Evolutionary conservation across 2,888 invertebrate species (phyloP), one percentile per base, ranked within the genome.

Genomic region (Macroteleia sp.): DNA sequence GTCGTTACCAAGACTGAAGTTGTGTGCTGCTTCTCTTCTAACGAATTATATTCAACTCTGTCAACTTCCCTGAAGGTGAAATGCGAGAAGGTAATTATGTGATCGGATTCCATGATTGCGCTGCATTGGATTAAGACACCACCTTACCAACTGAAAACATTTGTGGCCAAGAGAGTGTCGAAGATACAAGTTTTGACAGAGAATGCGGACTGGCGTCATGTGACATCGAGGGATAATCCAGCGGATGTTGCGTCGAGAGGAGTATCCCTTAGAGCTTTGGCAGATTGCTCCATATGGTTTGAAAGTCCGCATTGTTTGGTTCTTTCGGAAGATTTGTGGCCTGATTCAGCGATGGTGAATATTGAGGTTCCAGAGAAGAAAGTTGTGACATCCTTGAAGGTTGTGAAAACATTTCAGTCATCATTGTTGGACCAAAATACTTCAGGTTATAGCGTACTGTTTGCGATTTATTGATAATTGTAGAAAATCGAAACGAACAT

Each of bases 231-330:
- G 0, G 64, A 81, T 8, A 84, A 84, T 22, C 83, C 81, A 8
- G 84, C 81, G 0, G 80, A 83, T 46, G 34, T 71, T 0, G 48
- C 78, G 1, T 82, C 81, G 1, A 22, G 81, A 39, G 79, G 75
- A 3, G 59, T 79, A 25, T 25, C 25, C 25, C 25, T 6, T 25
- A 25, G 6, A 25, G 25, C 3, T 25, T 25, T 25, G 6, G 25
- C 25, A 25, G 25, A 25, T 6, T 25, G 25, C 25, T 25, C 25
- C 25, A 25, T 25, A 6, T 25, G 25, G 25, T 25, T 25, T 6
- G 25, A 5, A 25, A 25, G 6, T 6, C 25, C 25, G 6, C 25
- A 25, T 3, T 25, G 25, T 3, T 25, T 25, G 25, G 3, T 6
- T 25, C 25, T 25, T 25, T 25, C 25, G 25, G 25, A 25, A 25